Conservation (phyloP, 2,888 invertebrate species). For the Alcis repandata region DNA sequence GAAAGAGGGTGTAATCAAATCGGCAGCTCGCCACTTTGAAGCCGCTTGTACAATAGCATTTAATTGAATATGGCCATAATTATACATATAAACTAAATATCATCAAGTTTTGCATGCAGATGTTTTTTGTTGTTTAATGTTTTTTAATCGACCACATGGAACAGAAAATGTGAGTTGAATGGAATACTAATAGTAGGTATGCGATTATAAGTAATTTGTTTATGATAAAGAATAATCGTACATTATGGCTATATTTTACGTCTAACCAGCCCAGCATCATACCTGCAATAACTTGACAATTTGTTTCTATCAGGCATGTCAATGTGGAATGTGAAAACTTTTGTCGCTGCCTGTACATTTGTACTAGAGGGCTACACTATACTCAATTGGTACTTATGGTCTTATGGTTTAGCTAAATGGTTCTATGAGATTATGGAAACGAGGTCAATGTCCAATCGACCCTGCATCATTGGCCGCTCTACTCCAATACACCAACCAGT, state of each 20-base stretch:
- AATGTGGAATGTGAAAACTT: too few relatives aligned
- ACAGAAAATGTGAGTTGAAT: constrained; percentile 6
- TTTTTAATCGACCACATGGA: constrained; percentile 41
- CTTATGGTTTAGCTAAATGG: not conserved
- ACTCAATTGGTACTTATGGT: too few relatives aligned
- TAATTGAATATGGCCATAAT: constrained; percentile 65
- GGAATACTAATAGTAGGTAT: not conserved
- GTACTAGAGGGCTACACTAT: too few relatives aligned
- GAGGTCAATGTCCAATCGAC: constrained; percentile 54
- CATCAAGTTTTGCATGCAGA: constrained; percentile 49
- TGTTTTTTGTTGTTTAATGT: constrained; percentile 33
- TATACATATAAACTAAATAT: too few relatives aligned
- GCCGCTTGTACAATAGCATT: constrained; percentile 64
- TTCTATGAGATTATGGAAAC: constrained; percentile 26
- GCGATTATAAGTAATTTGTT: not conserved
- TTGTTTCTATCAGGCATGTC: too few relatives aligned
- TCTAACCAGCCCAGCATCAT: too few relatives aligned
- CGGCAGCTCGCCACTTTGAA: constrained; percentile 65
- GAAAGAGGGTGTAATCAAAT: constrained; percentile 75
- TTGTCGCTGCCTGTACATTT: too few relatives aligned
- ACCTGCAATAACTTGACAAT: too few relatives aligned
- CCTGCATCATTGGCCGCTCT: constrained; percentile 37
- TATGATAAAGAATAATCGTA: too few relatives aligned
- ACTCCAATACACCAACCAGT: constrained; percentile 40
- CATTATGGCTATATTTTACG: too few relatives aligned